Evolutionary conservation across 1,140 invertebrate genomes (phyloP), one percentile per base, ranked within the genome.

Genomic region (Arion vulgaris): DNA sequence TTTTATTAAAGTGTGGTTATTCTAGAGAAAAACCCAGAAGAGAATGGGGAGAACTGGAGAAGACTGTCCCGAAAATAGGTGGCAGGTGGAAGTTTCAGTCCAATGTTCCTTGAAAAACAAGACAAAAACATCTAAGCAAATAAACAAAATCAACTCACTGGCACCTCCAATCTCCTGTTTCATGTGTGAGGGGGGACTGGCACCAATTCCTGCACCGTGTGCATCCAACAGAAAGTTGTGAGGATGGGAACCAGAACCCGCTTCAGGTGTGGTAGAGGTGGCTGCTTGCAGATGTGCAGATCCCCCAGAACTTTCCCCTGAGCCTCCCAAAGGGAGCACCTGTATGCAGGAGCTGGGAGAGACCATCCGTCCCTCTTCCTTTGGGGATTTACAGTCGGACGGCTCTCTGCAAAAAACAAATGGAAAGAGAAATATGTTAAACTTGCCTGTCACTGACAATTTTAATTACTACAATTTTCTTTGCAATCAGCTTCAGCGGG

Each of bases 211-310:
- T 9, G 36, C 17, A 36, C 36, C 39, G 26, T 80, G 78, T 45
- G 51, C 41, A 36, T 81, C 71, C 45, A 81, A 17, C 32, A 81
- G 51, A 49, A 81, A 81, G 51, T 74, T 72, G 68, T 69, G 78
- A 28, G 66, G 66, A 13, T 36, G 36, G 19, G 62, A 23, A 13
- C 79, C 77, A 32, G 71, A 39, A 51, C 62, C 51, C 26, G 81
- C 69, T 34, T 85, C 84, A 57, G 81, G 84, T 32, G 84, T 85
- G 66, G 84, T 85, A 62, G 84, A 85, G 71, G 84, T 83, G 81
- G 84, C 80, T 41, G 84, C 84, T 77, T 85, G 84, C 26, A 85
- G 66, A 36, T 83, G 81, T 23, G 41, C 76, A 34, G 83, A 45
- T 49, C 39, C 78, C 13, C 49, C 51, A 32, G 62, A 66, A 32